Base-by-base conservation (phyloP, 1,140 invertebrate species). In the Chionoecetes opilio region DNA sequence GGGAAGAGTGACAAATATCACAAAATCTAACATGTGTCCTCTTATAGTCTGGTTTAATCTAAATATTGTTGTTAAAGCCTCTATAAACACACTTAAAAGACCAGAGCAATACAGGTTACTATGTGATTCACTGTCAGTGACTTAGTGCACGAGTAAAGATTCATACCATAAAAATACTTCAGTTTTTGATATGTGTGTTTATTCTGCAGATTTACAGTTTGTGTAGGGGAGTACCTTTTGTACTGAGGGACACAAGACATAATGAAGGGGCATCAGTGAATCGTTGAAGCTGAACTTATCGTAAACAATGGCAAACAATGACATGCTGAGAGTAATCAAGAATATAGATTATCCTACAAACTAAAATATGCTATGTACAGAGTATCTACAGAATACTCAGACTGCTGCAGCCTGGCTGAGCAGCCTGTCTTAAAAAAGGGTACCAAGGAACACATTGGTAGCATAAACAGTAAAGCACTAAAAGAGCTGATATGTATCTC, bases 381-480 rank as follows among this genome's bases (percentile, higher is more conserved):
- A 84, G 46, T 85, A 92, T 92, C 92, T 93, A 93, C 84, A 93
- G 34, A 75, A n/a, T 75, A 75, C 63, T 75, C 63, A n/a, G 63
- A 75, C 63, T n/a, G n/a, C 63, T 75, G 11, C 63, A n/a, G 63
- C 63, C 63, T n/a, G n/a, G 63, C 88, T 0, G 3, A 41, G 26
- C 75, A 82, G 35, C n/a, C 91, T n/a, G 31, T 82, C 37, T 35
- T 41, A 26, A 84, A 32, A 34, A 82, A 82, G 26, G n/a, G 82
- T 94, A 94, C 93, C 87, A 94, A 91, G 11, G 26, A 75, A 17
- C 21, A 75, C 63, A 90, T 94, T 91, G 87, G 93, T 94, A 94
- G 37, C 31, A 0, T 35, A 84, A 91, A 94, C 37, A 92, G 26
- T 31, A 82, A 85, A 93, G 31, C 17, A 88, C n/a, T 84, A 41